Conservation (phyloP, 1,140 invertebrate genomes). For the Drosophila mauritiana region DNA sequence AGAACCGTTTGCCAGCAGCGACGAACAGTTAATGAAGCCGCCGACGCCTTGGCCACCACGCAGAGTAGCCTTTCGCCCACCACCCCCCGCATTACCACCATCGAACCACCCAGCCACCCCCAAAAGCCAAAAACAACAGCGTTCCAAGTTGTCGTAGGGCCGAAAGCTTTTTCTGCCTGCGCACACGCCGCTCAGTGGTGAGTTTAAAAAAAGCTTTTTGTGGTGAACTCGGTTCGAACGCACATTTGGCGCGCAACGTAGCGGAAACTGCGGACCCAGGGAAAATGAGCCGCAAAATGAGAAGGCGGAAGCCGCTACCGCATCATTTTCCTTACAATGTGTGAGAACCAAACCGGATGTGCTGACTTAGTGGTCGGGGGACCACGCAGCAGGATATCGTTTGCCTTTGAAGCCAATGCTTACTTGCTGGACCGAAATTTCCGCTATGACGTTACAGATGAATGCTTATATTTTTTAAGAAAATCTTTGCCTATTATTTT, state of each 20-base stretch:
- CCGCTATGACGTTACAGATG: neutral
- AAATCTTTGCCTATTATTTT: no score
- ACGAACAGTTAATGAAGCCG: slow-evolving; percentile 72
- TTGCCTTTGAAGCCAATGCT: slow-evolving; percentile 31
- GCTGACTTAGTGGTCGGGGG: neutral
- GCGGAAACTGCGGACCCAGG: slow-evolving; percentile 46
- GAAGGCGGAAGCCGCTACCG: slow-evolving; percentile 35
- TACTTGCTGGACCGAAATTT: slow-evolving; percentile 10
- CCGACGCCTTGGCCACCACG: slow-evolving; percentile 47
- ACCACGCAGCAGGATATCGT: slow-evolving; percentile 19
- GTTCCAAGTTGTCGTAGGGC: slow-evolving; percentile 44
- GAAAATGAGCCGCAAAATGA: slow-evolving; percentile 29
- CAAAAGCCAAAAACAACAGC: slow-evolving; percentile 11
- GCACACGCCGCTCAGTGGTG: slow-evolving; percentile 26
- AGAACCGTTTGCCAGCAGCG: slow-evolving; percentile 70
- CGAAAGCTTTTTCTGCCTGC: slow-evolving; percentile 32
- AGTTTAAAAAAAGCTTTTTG: slow-evolving; percentile 19
- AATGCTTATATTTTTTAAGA: neutral
- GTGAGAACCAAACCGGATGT: slow-evolving; percentile 45
- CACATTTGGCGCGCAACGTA: slow-evolving; percentile 58
- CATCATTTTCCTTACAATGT: slow-evolving; percentile 40
- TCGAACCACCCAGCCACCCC: neutral
- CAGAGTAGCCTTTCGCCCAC: slow-evolving; percentile 16
- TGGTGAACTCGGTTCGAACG: slow-evolving; percentile 30
- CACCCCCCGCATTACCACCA: neutral